Conservation (phyloP, 1,140 invertebrate species). For the Radopholus similis region DNA sequence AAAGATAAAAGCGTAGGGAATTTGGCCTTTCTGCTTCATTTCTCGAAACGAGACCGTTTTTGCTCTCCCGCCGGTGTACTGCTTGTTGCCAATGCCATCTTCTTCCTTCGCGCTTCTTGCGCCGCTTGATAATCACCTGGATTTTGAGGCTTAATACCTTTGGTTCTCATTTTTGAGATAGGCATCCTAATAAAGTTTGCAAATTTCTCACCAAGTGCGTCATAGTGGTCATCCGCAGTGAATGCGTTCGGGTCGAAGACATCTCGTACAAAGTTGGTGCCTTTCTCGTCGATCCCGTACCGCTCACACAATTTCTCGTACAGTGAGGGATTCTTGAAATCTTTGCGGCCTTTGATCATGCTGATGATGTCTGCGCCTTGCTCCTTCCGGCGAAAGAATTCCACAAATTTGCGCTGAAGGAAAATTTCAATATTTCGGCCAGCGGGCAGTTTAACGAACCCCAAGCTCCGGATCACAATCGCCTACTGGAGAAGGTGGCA, state of each 20-base stretch:
- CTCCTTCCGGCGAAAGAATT: constrained; percentile 5
- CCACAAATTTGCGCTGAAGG: constrained; percentile 11
- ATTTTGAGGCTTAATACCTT: neutral
- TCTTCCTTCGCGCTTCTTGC: neutral
- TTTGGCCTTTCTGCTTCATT: no score
- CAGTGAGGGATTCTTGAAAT: constrained; percentile 15
- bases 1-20: no score
- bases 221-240: constrained; percentile 7
- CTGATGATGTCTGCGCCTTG: constrained; percentile 7
- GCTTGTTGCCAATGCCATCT: no score
- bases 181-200: neutral
- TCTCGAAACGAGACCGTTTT: no score
- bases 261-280: neutral
- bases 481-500: neutral
- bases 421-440: no score
- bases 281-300: constrained; percentile 22
- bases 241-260: constrained; percentile 20
- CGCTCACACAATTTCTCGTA: constrained; percentile 11
- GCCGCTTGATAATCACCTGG: constrained; percentile 6
- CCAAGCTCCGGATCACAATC: neutral
- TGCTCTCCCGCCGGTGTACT: no score
- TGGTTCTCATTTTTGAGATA: neutral
- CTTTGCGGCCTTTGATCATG: constrained; percentile 13
- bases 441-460: neutral
- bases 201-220: neutral